These are phyloP conservation scores for Mermis nigrescens DNA, from an alignment of 2,888 invertebrate genomes.

Conservation along the genomic window DNA sequence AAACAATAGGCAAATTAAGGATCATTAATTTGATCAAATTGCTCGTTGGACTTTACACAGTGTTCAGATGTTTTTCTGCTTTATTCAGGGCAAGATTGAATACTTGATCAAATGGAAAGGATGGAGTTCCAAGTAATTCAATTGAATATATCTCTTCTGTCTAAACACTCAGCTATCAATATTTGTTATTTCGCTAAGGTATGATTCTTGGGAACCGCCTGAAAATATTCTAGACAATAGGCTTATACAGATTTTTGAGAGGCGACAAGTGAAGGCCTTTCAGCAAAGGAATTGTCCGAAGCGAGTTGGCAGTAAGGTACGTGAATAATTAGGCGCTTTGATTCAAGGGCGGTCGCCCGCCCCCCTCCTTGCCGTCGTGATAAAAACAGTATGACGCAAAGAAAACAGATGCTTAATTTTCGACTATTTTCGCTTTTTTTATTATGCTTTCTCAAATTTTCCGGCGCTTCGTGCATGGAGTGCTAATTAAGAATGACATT, in stretches of 20 bases:
- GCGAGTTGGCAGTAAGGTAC: too few species aligned
- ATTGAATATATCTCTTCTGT: background rate
- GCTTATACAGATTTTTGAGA: conserved; percentile 17
- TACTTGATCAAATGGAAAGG: conserved; percentile 23
- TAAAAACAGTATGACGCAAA: too few species aligned
- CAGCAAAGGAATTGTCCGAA: background rate
- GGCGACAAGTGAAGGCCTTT: background rate
- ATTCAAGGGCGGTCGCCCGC: too few species aligned
- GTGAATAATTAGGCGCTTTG: too few species aligned
- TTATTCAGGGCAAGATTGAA: conserved; percentile 16
- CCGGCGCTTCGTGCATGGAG: too few species aligned
- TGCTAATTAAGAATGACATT: too few species aligned
- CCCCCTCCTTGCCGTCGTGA: too few species aligned
- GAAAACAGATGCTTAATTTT: too few species aligned
- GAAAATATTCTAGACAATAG: conserved; percentile 21
- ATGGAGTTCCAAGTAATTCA: conserved; percentile 16
- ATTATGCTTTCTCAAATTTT: too few species aligned
- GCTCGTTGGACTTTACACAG: background rate
- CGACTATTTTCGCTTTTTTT: too few species aligned
- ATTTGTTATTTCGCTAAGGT: conserved; percentile 7
- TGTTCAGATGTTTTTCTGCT: background rate
- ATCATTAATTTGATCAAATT: too few species aligned
- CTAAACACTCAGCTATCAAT: background rate
- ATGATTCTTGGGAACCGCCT: conserved; percentile 22
- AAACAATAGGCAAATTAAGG: too few species aligned